phyloP scores from a whole-genome alignment of 2,113 vertebrate species.

The Otolemur garnettii region DNA sequence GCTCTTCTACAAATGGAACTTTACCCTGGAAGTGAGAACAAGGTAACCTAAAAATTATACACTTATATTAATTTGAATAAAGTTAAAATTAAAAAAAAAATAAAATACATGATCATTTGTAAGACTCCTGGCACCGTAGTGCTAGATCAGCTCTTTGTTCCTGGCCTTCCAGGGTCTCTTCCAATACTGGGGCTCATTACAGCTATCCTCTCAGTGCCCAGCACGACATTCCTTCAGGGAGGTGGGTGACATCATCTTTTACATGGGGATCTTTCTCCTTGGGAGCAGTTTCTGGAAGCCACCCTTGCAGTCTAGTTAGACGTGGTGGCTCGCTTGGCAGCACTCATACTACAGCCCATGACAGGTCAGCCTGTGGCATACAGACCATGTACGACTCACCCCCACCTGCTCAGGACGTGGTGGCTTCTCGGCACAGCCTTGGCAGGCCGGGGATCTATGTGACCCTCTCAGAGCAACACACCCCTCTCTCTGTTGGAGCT shows the following conservation, averaged over 20 bases:
- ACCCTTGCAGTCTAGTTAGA: background rate
- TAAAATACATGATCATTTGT: background rate
- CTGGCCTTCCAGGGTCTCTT: background rate
- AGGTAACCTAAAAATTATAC: too few species aligned
- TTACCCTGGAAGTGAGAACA: too few species aligned
- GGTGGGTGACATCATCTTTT: background rate
- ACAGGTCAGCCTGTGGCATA: background rate
- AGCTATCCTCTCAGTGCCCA: background rate
- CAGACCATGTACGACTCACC: background rate
- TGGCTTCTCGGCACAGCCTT: background rate
- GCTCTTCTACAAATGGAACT: too few species aligned
- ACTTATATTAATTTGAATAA: too few species aligned
- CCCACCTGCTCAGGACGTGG: background rate
- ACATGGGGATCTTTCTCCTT: background rate
- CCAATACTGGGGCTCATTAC: background rate
- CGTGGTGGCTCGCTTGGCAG: background rate
- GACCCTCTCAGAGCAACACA: background rate
- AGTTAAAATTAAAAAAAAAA: too few species aligned
- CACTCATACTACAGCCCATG: background rate
- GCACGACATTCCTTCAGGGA: background rate
- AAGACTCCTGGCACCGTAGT: background rate
- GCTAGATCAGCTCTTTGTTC: background rate
- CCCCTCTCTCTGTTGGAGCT: background rate
- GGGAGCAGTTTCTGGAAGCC: background rate
- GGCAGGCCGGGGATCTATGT: background rate